These are phyloP conservation scores for Prionailurus viverrinus DNA, from an alignment of 2,113 vertebrate species.

Conservation along the genomic window DNA sequence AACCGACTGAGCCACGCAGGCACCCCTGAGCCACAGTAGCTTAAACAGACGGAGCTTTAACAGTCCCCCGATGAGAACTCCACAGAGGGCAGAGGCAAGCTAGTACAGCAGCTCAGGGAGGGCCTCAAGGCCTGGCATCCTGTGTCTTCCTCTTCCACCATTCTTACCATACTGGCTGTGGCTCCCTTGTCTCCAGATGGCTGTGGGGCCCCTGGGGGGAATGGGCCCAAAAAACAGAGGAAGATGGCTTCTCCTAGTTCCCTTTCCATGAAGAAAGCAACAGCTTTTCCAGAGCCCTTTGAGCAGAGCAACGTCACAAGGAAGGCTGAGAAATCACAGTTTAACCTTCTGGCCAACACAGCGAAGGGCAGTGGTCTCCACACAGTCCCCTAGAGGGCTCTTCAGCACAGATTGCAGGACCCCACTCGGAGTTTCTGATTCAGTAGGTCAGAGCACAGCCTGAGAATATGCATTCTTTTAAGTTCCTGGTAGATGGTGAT, in stretches of 20 bases:
- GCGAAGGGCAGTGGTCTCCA: neutral
- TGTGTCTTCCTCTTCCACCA: neutral
- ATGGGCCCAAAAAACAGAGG: neutral
- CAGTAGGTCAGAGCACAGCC: neutral
- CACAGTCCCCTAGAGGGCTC: neutral
- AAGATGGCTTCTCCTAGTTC: neutral
- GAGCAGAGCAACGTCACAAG: neutral
- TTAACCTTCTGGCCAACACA: neutral
- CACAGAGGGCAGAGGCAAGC: neutral
- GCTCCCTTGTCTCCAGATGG: neutral
- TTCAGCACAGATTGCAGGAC: neutral
- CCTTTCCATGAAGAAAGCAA: neutral
- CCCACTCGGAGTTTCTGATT: neutral
- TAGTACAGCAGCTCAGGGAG: neutral
- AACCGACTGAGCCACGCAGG: no score
- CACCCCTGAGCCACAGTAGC: neutral
- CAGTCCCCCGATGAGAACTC: neutral
- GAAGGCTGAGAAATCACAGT: neutral
- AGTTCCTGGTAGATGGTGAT: neutral
- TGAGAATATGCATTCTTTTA: neutral
- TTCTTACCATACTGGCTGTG: accelerated
- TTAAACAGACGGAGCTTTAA: neutral
- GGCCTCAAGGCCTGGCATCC: neutral
- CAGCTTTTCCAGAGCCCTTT: neutral
- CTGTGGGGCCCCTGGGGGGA: neutral